Evolutionary conservation across 92 coral and sea anemone genomes (phyloP).

Genomic region (Porites rus): DNA sequence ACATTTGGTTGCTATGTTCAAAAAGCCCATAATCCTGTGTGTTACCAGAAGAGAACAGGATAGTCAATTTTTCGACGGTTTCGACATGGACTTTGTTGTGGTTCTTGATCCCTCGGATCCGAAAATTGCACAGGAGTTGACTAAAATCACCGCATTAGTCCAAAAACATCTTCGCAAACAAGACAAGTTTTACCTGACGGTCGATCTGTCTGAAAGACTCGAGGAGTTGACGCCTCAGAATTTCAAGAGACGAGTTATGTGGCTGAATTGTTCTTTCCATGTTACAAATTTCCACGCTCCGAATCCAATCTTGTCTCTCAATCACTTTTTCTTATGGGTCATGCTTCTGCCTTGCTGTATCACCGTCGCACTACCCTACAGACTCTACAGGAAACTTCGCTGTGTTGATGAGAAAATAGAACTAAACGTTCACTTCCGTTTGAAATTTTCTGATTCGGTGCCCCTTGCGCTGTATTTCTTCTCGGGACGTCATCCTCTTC

Average conservation of each 20-base stretch:
- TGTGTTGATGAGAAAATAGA: constrained; percentile 3
- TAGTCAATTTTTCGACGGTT: constrained; percentile 33
- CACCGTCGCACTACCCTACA: constrained; percentile 27
- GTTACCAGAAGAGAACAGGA: constrained; percentile 53
- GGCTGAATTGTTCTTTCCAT: constrained; percentile 52
- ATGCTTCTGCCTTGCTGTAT: constrained; percentile 43
- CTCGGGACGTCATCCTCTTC: constrained; percentile 29
- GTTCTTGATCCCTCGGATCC: constrained; percentile 1
- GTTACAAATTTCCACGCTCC: constrained; percentile 56
- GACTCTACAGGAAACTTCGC: constrained; percentile 2
- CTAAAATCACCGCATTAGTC: not conserved
- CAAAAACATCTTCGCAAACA: not conserved
- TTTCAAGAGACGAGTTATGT: constrained; percentile 30
- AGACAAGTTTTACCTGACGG: constrained; percentile 30
- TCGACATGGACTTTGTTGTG: not conserved
- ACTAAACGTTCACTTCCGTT: not conserved
- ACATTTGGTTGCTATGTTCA: constrained; percentile 13
- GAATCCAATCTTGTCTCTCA: constrained; percentile 15
- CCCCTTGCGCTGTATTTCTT: constrained; percentile 38
- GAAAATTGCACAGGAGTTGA: not conserved
- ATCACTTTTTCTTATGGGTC: constrained; percentile 24
- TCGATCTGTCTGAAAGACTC: constrained; percentile 21
- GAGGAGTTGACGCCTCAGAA: constrained; percentile 37
- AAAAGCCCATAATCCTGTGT: constrained; percentile 39
- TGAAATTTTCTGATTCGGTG: not conserved